A percentile compares a stretch with the other conserved stretches of the same genome.
These are phyloP conservation scores for Hydrolagus affinis DNA, from an alignment of 2,113 vertebrate species.

Conservation along the genomic window DNA sequence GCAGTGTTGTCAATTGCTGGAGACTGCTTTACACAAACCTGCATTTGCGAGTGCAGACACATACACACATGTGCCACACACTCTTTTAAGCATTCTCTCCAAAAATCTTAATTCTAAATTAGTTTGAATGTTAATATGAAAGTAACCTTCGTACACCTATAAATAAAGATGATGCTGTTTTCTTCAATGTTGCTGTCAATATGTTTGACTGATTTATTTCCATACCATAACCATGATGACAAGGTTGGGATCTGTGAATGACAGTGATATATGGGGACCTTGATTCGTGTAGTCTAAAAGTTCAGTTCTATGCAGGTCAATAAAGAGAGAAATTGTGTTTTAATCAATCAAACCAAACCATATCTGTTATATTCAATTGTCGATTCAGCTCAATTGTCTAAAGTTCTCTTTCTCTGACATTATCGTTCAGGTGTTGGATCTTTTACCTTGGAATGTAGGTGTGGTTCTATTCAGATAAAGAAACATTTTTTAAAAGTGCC, in stretches of 20 bases:
- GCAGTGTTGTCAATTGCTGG: too few species aligned
- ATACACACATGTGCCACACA: too few species aligned
- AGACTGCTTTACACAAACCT: too few species aligned
- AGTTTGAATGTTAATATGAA: background rate
- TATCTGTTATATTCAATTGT: constrained; percentile 9
- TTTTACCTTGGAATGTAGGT: background rate
- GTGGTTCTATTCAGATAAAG: background rate
- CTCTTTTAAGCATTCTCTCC: too few species aligned
- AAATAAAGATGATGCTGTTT: constrained; percentile 15
- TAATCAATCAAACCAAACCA: constrained; percentile 30
- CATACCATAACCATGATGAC: constrained; percentile 15
- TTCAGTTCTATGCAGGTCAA: constrained; percentile 21
- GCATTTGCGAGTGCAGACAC: too few species aligned
- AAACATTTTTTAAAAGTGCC: too few species aligned
- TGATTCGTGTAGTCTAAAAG: constrained; percentile 26
- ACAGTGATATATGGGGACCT: constrained; percentile 27
- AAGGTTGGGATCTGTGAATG: constrained; percentile 9
- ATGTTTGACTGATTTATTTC: constrained; percentile 28
- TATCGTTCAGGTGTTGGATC: background rate
- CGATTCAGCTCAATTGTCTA: background rate
- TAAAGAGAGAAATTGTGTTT: constrained; percentile 28
- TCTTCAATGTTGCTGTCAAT: constrained; percentile 9
- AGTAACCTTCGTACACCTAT: background rate
- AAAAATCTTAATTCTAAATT: background rate
- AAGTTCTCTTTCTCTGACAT: background rate